Base-by-base conservation (phyloP, 1,140 invertebrate species). In the Euura lappo region DNA sequence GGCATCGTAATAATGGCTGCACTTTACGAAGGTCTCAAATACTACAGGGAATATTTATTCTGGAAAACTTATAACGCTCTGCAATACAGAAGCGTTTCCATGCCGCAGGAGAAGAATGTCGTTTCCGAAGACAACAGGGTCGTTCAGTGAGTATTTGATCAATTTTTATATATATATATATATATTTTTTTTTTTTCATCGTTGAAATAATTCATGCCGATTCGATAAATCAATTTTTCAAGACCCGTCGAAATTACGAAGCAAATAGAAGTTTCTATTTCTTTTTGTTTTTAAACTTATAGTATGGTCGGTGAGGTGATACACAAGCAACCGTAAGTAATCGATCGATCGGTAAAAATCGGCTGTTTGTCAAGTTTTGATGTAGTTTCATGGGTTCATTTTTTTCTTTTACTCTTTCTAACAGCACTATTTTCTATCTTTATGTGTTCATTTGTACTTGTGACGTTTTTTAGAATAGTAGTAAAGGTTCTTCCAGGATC, bases 21-120 rank as follows among this genome's bases (percentile, higher is more conserved):
- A 7, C 88, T 97, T 13, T 98, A 98, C 83, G 97, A 98, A 87
- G 96, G 95, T 11, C 89, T 98, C 0, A 98, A 98, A 86, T 97
- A 96, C 87, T 97, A 95, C 80, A 92, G 94, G 75, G 94, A 96
- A 87, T 93, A 93, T 86, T 86, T 95, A 44, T 93, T 95, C 81
- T 95, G 94, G 94, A 94, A 92, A 86, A 93, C 93, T 0, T 94
- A 95, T 81, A 94, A 93, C 80, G 85, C 91, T 68, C 77, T 91
- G 72, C 88, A 92, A 80, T 90, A 94, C 74, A 88, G 91, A 71
- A 93, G 94, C 43, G 94, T 96, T 2, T 89, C 93, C 43, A 90
- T 93, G 65, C 93, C 93, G 3, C 89, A 88, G 71, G 89, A 93
- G 65, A 94, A 94, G 86, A 90, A 89, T 65, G 89, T 90, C 70